Conservation (phyloP, 1,140 invertebrate species). For the Mizuhopecten yessoensis region DNA sequence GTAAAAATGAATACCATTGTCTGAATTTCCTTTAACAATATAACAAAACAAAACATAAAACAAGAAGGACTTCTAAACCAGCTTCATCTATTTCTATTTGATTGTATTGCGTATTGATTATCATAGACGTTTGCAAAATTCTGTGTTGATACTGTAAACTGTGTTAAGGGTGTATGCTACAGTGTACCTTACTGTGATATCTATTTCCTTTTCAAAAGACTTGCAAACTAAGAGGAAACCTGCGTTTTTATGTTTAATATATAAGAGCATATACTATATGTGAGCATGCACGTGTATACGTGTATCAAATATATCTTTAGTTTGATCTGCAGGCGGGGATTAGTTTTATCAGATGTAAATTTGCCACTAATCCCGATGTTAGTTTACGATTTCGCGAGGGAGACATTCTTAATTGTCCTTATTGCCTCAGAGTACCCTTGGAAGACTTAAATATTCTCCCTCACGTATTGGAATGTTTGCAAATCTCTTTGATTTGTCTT, state of each 20-base stretch:
- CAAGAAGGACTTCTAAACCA: too few species aligned
- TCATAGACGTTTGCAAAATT: too few species aligned
- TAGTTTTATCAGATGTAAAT: conserved; percentile 23
- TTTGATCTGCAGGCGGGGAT: neutral
- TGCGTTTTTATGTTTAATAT: neutral
- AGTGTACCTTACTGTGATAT: too few species aligned
- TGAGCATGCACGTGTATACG: neutral
- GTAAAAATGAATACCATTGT: too few species aligned
- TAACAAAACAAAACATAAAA: too few species aligned
- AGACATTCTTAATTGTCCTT: conserved; percentile 33
- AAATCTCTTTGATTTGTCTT: conserved; percentile 33
- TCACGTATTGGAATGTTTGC: neutral
- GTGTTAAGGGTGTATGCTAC: too few species aligned
- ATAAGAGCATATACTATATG: neutral
- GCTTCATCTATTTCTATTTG: too few species aligned
- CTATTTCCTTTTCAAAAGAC: too few species aligned
- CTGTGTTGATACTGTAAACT: too few species aligned
- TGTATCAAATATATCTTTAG: neutral
- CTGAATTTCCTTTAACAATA: too few species aligned
- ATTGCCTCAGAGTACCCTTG: neutral
- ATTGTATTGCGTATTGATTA: too few species aligned
- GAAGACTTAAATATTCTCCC: neutral
- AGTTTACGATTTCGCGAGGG: neutral
- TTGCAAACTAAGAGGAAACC: too few species aligned
- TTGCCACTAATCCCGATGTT: conserved; percentile 11